These are phyloP conservation scores for Scaptomyza tumidula DNA, from an alignment of 2,888 invertebrate species.

Conservation along the genomic window DNA sequence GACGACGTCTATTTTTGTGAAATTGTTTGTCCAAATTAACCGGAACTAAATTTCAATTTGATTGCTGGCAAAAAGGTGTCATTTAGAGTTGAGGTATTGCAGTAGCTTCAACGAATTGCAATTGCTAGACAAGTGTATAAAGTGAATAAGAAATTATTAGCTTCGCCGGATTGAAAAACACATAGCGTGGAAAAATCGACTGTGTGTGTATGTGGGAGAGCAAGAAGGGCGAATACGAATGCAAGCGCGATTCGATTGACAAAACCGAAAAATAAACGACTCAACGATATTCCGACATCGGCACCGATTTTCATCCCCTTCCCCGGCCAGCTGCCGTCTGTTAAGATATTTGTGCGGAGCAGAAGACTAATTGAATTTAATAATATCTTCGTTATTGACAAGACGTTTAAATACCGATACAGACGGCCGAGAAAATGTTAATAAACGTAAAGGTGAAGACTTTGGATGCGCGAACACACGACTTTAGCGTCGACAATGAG, in stretches of 20 bases:
- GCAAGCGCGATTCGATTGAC: conserved; percentile 50
- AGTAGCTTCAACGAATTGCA: conserved; percentile 6
- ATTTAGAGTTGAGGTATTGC: conserved; percentile 10
- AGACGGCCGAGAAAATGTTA: conserved; percentile 79
- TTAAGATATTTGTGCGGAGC: conserved; percentile 29
- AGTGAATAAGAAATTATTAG: conserved; percentile 1
- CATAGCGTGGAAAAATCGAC: conserved; percentile 12
- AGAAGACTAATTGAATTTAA: conserved; percentile 18
- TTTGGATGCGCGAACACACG: conserved; percentile 93
- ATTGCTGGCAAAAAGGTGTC: conserved; percentile 11
- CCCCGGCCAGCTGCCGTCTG: conserved; percentile 33
- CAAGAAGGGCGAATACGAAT: conserved; percentile 33
- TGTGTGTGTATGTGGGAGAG: background rate
- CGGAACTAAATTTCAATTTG: conserved; percentile 19
- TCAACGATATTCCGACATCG: conserved; percentile 49
- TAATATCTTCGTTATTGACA: conserved; percentile 35
- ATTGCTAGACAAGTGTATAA: conserved; percentile 5
- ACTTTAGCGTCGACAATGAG: conserved; percentile 92
- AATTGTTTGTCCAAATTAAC: conserved; percentile 48
- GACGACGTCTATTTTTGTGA: conserved; percentile 30
- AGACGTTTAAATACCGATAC: conserved; percentile 12
- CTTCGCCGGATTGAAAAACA: conserved; percentile 31
- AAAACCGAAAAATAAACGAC: conserved; percentile 36
- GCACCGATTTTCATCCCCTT: conserved; percentile 42
- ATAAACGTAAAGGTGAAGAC: conserved; percentile 95